Base-by-base conservation (phyloP, 2,113 vertebrate genomes). In the Panthera tigris region DNA sequence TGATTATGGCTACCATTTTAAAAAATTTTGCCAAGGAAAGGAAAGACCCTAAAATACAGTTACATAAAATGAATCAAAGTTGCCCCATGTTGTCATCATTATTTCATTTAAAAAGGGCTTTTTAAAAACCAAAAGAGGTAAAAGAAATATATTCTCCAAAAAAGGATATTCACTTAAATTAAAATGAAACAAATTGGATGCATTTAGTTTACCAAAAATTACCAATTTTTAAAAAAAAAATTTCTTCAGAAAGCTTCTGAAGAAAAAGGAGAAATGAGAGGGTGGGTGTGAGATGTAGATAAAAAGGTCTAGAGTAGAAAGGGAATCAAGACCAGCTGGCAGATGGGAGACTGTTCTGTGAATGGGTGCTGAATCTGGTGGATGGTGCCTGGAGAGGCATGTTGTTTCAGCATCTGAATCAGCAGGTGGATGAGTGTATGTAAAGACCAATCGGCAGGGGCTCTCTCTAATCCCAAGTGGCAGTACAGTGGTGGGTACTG, bases 311-410 rank as follows among this genome's bases (percentile, higher is more conserved):
- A 23, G 81, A 55, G 23, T n/a, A 63, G 41, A 31, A 25, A 61
- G 33, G 18, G 12, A 23, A 68, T 50, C 3, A 4, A 45, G 45
- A 36, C 3, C 39, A 61, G 23, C 4, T 19, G 9, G 8, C 41
- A 36, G 45, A 21, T 13, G 18, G 31, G 18, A 33, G 84, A 61
- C 7, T 45, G 13, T 18, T 16, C 1, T 31, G 15, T 19, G 39
- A 66, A 9, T 1, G 29, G n/a, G 14, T 3, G 4, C 33, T 25
- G 39, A 39, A 21, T 63, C 14, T 18, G 36, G 36, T 0, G 0
- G 7, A 18, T 0, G 8, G 15, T 21, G 3, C n/a, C 55, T 6
- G 15, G n/a, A 19, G 11, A 33, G 78, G 14, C 2, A 1, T 0
- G 7, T 36, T 74, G 55, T 39, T 74, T 39, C 16, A 79, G 29